Evolutionary conservation across 2,797 vertebrate species (phyloP), one percentile per base, ranked within the genome.

Genomic region (Mustela erminea): DNA sequence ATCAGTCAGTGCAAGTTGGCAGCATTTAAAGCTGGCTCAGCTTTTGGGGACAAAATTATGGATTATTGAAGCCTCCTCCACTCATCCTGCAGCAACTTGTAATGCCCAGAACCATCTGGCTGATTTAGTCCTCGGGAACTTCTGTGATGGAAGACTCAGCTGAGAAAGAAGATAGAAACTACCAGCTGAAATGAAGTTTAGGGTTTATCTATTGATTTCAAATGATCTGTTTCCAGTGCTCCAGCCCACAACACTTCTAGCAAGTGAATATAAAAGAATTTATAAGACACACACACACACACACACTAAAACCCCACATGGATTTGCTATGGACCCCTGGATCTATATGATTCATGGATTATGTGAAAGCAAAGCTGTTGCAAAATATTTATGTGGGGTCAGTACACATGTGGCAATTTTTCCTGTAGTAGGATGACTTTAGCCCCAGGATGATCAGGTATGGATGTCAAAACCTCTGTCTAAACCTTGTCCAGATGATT

Each of bases 131-230:
- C 74, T 46, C 54, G 43, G 27, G 68, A 93, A 43, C 14, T 21
- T 75, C 62, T 64, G 27, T 89, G 62, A 91, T 87, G 14, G 94
- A 94, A 97, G 74, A 62, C 14, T 43, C 52, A 46, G 80, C 64
- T 35, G 38, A 83, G 35, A 5, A 35, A 80, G 15, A 74, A 18
- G 35, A 72, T 64, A 4, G 32, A 43, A 78, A 13, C 74, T 82
- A 78, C 29, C 23, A 77, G 74, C n/a, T 93, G 64, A 94, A 93
- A 97, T 84, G 74, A 89, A 89, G 75, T 87, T 58, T 89, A 80
- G 60, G 32, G n/a, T 38, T 96, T 96, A 94, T 95, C 56, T 80
- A 92, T 41, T 88, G 82, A 94, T 94, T 96, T 74, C 64, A 90
- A 92, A 92, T n/a, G 7, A 87, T 82, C 81, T 85, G 4, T 41